These are phyloP conservation scores for Columbina picui DNA, from an alignment of 2,113 vertebrate species.

Conservation along the genomic window DNA sequence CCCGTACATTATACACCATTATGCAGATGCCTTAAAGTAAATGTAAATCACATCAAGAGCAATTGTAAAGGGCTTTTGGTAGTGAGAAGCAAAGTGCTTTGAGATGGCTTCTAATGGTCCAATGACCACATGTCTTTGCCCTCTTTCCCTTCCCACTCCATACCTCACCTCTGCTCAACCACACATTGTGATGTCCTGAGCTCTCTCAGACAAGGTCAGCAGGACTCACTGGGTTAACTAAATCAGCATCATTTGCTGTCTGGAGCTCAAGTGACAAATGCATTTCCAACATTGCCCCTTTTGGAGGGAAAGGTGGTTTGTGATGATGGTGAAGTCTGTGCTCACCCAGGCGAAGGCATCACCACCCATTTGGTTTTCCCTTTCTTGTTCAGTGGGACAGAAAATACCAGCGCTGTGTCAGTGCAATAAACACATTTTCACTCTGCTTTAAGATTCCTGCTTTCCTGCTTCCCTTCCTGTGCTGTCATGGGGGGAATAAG, in stretches of 20 bases:
- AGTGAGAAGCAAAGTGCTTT: background rate
- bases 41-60: slow-evolving; percentile 44
- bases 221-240: slow-evolving; percentile 40
- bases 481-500: background rate
- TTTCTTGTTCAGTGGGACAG: background rate
- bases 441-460: background rate
- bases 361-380: background rate
- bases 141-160: background rate
- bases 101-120: background rate
- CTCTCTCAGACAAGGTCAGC: background rate
- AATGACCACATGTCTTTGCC: fast-evolving
- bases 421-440: background rate
- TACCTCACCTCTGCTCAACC: background rate
- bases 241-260: slow-evolving; percentile 5
- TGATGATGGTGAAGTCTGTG: background rate
- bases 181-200: background rate
- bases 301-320: background rate
- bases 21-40: slow-evolving; percentile 28
- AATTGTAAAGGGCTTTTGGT: background rate
- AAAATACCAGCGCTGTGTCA: background rate
- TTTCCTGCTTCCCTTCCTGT: background rate
- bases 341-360: background rate
- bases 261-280: slow-evolving; percentile 47
- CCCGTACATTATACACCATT: slow-evolving; percentile 7
- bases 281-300: background rate